Base-by-base conservation (phyloP, 2,888 invertebrate genomes). In the Andrena fulva region DNA sequence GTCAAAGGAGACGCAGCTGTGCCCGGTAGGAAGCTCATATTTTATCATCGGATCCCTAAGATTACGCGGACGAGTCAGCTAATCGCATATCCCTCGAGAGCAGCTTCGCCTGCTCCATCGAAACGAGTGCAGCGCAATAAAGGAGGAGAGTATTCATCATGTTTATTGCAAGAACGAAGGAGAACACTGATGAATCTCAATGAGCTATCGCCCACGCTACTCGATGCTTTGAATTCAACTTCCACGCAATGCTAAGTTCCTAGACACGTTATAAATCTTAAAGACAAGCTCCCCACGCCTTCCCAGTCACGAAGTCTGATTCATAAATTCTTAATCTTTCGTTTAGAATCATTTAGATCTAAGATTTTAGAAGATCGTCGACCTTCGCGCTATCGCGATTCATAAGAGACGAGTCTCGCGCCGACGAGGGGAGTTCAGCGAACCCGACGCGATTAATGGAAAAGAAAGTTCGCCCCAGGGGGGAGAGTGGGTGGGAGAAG, bases 11-110 rank as follows among this genome's bases (percentile, higher is more conserved):
- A 33, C 80, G 42, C 85, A 84, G 81, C 71, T 81, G 84, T 64
- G 83, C 66, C 31, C 69, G 35, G 59, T 50, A 56, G 60, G 50
- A 66, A 59, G 35, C 69, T 52, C 60, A 24, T 70, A 74, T 84
- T 42, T 81, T 75, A 54, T 81, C 68, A 81, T 56, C 59, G 74
- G 77, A 85, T 85, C 64, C 68, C 72, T 48, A 84, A 77, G 77
- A 84, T 77, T 84, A 81, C 74, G 33, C 8, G 59, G n/a, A 27
- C 54, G 52, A 71, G 60, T 31, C 63, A 35, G 66, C 56, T 62
- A 72, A 78, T 50, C 68, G 62, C 60, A 64, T 71, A 66, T 69
- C 64, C 8, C 16, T 20, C 31, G 64, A 31, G 50, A 82, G 71
- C 67, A 48, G 56, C 60, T 64, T 68, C 24, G 24, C 31, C 48